Evolutionary conservation across 2,888 invertebrate species (phyloP), one percentile per base, ranked within the genome.

Genomic region (Lagria hirta): DNA sequence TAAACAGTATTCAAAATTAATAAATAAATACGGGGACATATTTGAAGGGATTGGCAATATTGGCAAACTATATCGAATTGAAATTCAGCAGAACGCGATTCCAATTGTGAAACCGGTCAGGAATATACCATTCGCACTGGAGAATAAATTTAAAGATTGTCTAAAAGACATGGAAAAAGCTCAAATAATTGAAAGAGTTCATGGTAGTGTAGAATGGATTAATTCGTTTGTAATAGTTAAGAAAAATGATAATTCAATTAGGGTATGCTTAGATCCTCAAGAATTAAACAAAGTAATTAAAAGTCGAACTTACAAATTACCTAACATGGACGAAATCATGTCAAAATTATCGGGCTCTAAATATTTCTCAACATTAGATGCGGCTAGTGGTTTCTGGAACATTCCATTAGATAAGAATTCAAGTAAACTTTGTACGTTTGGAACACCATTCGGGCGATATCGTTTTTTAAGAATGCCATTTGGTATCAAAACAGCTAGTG

Each of bases 241-340:
- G 24, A 58, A 58, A 46, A 11, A 22, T 12, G 40, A 55, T 34
- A 30, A 21, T 4, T 42, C 42, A 5, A 20, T 56, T 29, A 35
- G 54, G 20, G 37, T 57, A 6, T 56, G 52, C 35, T 34, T 56
- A 33, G 55, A 54, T 34, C 51, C 51, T 1, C 26, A 42, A 28
- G 33, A 55, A 24, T 28, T 55, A 23, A 57, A 57, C 35, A 45
- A 42, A 35, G 35, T 28, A 7, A 46, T 50, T 13, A 48, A 49
- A 38, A 29, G 41, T 11, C 20, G 35, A 7, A 14, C 35, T 24
- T 49, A 18, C 20, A 34, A 48, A 10, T 15, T 52, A 15, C 48
- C 49, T 13, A 46, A 21, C 8, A 13, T 49, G 17, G 52, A 56
- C 6, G 43, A 49, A 33, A 47, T 52, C 10, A 23, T 22, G 11